These are phyloP conservation scores for Tretioscincus oriximinensis DNA, from an alignment of 2,113 vertebrate species.

Conservation along the genomic window DNA sequence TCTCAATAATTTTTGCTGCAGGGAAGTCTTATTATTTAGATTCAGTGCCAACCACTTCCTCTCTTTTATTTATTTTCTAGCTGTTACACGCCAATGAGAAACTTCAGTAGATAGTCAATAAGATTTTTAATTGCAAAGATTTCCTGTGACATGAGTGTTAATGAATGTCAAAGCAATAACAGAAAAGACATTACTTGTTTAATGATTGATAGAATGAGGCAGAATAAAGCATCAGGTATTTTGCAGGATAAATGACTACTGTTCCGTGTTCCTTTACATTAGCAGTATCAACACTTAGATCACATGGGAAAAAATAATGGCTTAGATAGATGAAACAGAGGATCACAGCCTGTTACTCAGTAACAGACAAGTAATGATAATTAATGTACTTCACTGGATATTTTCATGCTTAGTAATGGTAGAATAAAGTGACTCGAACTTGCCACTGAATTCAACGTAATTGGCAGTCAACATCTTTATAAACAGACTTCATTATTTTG, in stretches of 20 bases:
- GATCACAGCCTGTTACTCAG: slow-evolving; percentile 67
- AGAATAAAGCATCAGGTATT: slow-evolving; percentile 74
- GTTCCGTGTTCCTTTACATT: slow-evolving; percentile 77
- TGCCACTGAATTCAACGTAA: slow-evolving; percentile 33
- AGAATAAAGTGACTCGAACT: slow-evolving; percentile 29
- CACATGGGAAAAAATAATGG: slow-evolving; percentile 74
- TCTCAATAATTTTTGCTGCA: not conserved
- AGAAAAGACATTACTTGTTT: slow-evolving; percentile 79
- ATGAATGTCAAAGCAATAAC: slow-evolving; percentile 82
- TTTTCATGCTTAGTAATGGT: slow-evolving; percentile 45
- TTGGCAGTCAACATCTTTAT: not conserved
- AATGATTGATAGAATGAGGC: slow-evolving; percentile 81
- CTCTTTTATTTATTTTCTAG: slow-evolving; percentile 65
- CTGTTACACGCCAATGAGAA: slow-evolving; percentile 59
- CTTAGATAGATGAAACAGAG: slow-evolving; percentile 63
- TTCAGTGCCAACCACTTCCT: slow-evolving; percentile 63
- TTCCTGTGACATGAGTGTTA: slow-evolving; percentile 81
- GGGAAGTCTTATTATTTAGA: slow-evolving; percentile 55
- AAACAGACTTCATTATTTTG: not conserved
- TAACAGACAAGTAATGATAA: slow-evolving; percentile 66
- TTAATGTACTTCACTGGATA: slow-evolving; percentile 60
- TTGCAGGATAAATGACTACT: slow-evolving; percentile 79
- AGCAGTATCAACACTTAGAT: slow-evolving; percentile 73
- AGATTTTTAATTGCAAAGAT: slow-evolving; percentile 78
- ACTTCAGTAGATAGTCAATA: slow-evolving; percentile 68